Percentiles rank a stretch among this genome's conserved stretches.
These are phyloP conservation scores for Eptatretus atami DNA, from an alignment of 2,797 vertebrate genomes.

Conservation along the genomic window DNA sequence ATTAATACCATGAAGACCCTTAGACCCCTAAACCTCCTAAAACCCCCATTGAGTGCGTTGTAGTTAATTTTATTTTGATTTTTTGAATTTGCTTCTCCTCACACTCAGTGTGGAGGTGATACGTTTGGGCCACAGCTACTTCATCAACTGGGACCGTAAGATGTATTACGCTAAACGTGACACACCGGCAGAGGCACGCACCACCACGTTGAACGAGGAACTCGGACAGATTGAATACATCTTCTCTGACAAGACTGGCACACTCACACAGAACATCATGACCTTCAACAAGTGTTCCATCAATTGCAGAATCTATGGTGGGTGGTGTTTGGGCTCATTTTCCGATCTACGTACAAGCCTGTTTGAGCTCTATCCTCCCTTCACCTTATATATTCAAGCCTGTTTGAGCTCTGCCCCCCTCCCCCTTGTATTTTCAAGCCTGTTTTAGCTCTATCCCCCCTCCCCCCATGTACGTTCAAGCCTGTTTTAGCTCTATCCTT, in stretches of 20 bases:
- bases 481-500: too few species aligned
- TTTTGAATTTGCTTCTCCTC: neutral
- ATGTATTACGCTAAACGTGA: slow-evolving; percentile 43
- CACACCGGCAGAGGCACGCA: slow-evolving; percentile 44
- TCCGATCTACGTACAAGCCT: too few species aligned
- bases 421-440: too few species aligned
- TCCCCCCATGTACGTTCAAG: too few species aligned
- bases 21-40: too few species aligned
- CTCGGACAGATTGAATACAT: slow-evolving; percentile 80
- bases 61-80: too few species aligned
- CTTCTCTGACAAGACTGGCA: slow-evolving; percentile 72
- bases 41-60: too few species aligned
- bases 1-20: too few species aligned
- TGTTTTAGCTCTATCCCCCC: too few species aligned
- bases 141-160: slow-evolving; percentile 77
- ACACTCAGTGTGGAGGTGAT: slow-evolving; percentile 55
- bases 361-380: too few species aligned
- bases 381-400: too few species aligned
- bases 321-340: neutral
- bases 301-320: slow-evolving; percentile 37
- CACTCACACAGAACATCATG: slow-evolving; percentile 86
- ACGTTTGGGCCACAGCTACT: slow-evolving; percentile 66
- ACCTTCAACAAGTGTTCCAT: slow-evolving; percentile 75
- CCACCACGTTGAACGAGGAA: slow-evolving; percentile 63
- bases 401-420: too few species aligned